Conservation (phyloP, 1,140 invertebrate species). For the Calliopsis andreniformis region DNA sequence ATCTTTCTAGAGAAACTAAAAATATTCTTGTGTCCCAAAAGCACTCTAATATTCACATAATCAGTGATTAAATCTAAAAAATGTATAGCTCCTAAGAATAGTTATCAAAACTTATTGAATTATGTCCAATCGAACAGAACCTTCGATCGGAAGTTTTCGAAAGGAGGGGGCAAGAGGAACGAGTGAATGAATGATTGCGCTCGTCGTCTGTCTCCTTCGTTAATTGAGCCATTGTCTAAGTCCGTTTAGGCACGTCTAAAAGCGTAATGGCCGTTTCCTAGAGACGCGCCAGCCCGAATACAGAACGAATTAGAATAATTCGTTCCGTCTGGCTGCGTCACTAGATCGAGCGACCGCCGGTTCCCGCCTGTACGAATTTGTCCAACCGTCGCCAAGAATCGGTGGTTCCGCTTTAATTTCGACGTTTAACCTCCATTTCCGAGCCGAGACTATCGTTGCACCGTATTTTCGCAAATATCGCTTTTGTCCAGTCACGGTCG, state of each 20-base stretch:
- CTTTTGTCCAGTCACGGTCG: constrained; percentile 1
- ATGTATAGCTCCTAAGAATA: too few relatives aligned
- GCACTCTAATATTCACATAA: too few relatives aligned
- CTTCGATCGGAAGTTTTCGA: neutral
- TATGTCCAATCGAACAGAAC: too few relatives aligned
- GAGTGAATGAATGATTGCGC: constrained; percentile 45
- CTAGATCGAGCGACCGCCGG: constrained; percentile 35
- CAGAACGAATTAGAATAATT: constrained; percentile 77
- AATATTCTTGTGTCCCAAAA: too few relatives aligned
- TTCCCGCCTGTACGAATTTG: neutral
- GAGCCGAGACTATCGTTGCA: too few relatives aligned
- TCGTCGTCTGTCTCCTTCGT: constrained; percentile 48
- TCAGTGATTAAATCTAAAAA: too few relatives aligned
- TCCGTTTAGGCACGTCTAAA: constrained; percentile 69
- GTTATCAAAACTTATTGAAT: too few relatives aligned
- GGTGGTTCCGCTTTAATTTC: constrained; percentile 21
- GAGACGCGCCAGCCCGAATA: constrained; percentile 73
- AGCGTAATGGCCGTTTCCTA: constrained; percentile 74
- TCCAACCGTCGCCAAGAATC: constrained; percentile 20
- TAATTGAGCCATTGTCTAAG: constrained; percentile 71
- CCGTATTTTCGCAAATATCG: neutral
- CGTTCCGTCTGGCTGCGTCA: constrained; percentile 74
- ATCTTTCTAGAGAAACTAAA: too few relatives aligned
- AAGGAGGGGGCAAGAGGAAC: neutral
- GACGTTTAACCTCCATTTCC: constrained; percentile 2